Base-by-base conservation (phyloP, 37 sponge, comb jelly and placozoan species). In the Beroe forskalii region DNA sequence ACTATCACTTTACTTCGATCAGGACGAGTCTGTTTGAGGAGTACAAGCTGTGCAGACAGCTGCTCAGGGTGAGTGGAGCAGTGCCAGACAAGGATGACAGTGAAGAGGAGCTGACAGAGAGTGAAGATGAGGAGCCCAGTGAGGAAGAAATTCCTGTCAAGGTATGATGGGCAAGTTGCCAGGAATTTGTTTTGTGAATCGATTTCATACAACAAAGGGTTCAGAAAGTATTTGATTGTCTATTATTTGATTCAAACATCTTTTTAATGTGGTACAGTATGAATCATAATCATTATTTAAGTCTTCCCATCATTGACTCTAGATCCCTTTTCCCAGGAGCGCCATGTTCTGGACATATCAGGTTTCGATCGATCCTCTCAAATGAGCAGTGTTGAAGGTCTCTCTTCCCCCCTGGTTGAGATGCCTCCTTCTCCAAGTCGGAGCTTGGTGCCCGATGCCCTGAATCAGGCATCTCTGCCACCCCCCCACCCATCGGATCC, bases 91-190 rank as follows among this genome's bases (percentile, higher is more conserved):
- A 48, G 42, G 48, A 23, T 6, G 86, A 80, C 48, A 80, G 86
- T 43, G 86, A 80, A 2, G 86, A 80, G 55, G 86, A 80, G 48
- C 55, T 80, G n/a, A 80, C 86, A 28, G 86, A 80, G 86, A 80
- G 86, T 80, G 86, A 80, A 48, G 35, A 20, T 12, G 86, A 80
- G 55, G 86, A 80, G 25, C 38, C 40, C 0, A 80, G 86, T 80
- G 86, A 80, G 28, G 27, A 35, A 1, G 86, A 80, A 23, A 3
- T 44, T n/a, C 38, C 40, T 80, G 40, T 80, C 44, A 80, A 80
- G 86, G 86, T 80, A 25, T 33, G 75, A n/a, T n/a, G n/a, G n/a
- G n/a, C n/a, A n/a, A n/a, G n/a, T n/a, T n/a, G n/a, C n/a, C n/a
- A n/a, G n/a, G n/a, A n/a, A n/a, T n/a, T n/a, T n/a, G n/a, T n/a